Evolutionary conservation across 1,140 invertebrate species (phyloP).

Genomic region (Eueides isabella): DNA sequence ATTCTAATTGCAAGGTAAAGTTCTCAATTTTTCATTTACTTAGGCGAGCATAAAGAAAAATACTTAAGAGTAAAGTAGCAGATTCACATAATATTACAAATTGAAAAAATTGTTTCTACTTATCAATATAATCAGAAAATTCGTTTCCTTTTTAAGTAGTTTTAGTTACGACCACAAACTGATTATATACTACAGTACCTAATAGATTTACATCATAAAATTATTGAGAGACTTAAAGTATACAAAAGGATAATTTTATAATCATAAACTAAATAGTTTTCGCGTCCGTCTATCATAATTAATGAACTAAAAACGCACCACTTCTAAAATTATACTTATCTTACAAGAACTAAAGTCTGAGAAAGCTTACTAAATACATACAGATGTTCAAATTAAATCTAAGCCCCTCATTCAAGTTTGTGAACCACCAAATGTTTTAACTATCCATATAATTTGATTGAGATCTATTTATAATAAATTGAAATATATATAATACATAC

Average conservation of each 20-base stretch:
- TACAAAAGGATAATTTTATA: neutral
- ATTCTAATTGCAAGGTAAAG: constrained; percentile 13
- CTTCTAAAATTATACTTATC: neutral
- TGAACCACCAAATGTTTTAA: neutral
- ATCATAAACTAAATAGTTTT: neutral
- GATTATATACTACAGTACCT: neutral
- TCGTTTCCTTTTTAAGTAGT: neutral
- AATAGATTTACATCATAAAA: neutral
- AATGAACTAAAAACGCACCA: neutral
- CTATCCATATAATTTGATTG: neutral
- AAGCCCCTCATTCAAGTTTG: neutral
- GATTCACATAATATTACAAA: neutral
- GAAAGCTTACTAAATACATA: constrained; percentile 1
- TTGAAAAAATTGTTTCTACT: constrained; percentile 3
- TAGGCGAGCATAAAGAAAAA: neutral
- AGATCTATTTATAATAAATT: constrained; percentile 15
- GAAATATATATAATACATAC: constrained; percentile 5
- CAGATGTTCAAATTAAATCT: neutral
- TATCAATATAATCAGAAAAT: constrained; percentile 8
- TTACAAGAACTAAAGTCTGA: neutral
- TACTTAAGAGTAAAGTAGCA: neutral
- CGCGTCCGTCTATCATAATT: neutral
- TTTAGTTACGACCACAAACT: neutral
- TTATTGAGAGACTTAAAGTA: constrained; percentile 1
- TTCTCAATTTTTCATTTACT: neutral